A percentile compares a stretch with the other conserved stretches of the same genome.
phyloP scores from a whole-genome alignment of 1,140 invertebrate genomes.

The Cardiocondyla obscurior region DNA sequence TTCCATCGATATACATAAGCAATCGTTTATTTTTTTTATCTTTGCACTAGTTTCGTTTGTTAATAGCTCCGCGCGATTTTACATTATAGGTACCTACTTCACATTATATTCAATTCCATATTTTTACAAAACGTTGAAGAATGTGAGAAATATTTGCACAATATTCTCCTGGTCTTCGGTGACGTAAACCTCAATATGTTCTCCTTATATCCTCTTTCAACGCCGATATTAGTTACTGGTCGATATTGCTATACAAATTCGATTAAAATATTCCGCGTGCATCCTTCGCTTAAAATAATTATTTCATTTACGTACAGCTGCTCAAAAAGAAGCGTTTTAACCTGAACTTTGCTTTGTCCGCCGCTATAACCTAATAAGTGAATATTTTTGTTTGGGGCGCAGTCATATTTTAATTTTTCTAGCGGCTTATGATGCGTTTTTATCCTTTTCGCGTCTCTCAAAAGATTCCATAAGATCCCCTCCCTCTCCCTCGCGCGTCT shows the following conservation, averaged over 20 bases:
- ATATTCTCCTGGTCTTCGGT: not conserved
- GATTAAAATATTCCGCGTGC: slow-evolving; percentile 13
- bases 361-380: not conserved
- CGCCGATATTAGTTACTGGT: not conserved
- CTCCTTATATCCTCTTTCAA: not conserved
- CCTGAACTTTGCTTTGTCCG: not conserved
- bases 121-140: not conserved
- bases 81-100: slow-evolving; percentile 12
- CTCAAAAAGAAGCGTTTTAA: not conserved
- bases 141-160: not conserved
- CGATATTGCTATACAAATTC: not conserved
- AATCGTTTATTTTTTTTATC: slow-evolving; percentile 38
- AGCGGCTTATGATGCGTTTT: not conserved
- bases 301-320: not conserved
- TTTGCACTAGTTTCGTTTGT: slow-evolving; percentile 6
- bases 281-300: not conserved
- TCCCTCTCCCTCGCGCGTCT: too few species aligned
- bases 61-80: slow-evolving; percentile 36
- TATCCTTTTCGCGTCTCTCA: not conserved
- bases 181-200: slow-evolving; percentile 22
- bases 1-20: slow-evolving; percentile 4
- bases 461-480: not conserved
- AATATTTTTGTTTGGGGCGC: not conserved
- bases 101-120: slow-evolving; percentile 13
- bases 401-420: not conserved